These are phyloP conservation scores for Trachops cirrhosus DNA, from an alignment of 2,797 vertebrate species.

Conservation along the genomic window DNA sequence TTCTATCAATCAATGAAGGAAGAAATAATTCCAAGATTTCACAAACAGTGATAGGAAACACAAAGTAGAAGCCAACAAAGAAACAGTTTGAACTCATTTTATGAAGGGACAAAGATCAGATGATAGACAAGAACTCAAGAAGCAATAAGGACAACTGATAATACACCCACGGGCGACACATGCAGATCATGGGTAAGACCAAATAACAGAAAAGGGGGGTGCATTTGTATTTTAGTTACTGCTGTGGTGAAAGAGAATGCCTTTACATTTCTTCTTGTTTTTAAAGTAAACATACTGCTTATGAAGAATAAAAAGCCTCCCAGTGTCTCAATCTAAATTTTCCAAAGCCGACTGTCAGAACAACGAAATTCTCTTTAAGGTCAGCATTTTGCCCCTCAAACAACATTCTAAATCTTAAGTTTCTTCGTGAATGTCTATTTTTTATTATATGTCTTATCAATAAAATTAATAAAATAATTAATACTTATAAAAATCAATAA, in stretches of 20 bases:
- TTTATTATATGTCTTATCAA: background rate
- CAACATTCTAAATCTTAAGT: background rate
- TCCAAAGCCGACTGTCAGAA: background rate
- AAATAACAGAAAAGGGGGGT: background rate
- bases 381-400: background rate
- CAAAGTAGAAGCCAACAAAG: background rate
- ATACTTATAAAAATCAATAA: background rate
- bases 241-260: background rate
- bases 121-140: background rate
- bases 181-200: background rate
- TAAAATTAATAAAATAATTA: background rate
- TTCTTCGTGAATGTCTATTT: background rate
- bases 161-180: background rate
- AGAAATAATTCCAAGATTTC: background rate
- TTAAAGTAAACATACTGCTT: background rate
- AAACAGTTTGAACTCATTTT: background rate
- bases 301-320: background rate
- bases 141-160: background rate
- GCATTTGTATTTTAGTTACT: background rate
- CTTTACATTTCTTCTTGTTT: conserved; percentile 12
- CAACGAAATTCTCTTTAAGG: background rate
- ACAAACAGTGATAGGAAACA: background rate
- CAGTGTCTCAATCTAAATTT: background rate
- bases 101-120: background rate
- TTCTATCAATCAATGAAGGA: background rate